Base-by-base conservation (phyloP, 2,888 invertebrate species). In the Ecliptopera silaceata region DNA sequence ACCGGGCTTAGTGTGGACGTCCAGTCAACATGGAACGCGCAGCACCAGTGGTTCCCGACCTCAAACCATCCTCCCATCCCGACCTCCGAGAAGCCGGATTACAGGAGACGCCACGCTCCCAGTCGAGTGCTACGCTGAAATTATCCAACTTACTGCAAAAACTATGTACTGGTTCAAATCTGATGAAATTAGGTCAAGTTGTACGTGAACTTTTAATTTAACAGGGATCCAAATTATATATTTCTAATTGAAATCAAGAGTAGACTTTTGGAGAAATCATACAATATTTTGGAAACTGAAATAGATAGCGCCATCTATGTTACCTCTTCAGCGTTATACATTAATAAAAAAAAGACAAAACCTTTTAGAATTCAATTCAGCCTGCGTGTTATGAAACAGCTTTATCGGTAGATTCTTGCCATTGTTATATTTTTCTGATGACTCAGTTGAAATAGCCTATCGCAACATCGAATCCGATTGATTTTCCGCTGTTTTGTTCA, bases 101-200 rank as follows among this genome's bases (percentile, higher is more conserved):
- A 98, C 97, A 98, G 97, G 96, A 97, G 97, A 92, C 95, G 97
- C 98, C 97, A 97, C 96, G 94, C 96, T 96, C 97, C 97, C 97
- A 95, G 97, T 90, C 90, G 87, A 84, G 32, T 2, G 3, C 0
- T 0, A 0, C 0, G 15, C 0, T 46, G 53, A 87, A 88, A 73
- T 78, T 68, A 43, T 15, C 48, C 46, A n/a, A 43, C 5, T 51
- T 56, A 2, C 29, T 26, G 32, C 5, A 2, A 49, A 59, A 60
- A 43, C 32, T 4, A 12, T 18, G 17, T 54, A 26, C 54, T 18
- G 26, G 6, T 78, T 81, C 82, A 46, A 72, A 74, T 46, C 72
- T 8, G 1, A 0, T 5, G 0, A 41, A 34, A 31, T 26, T 42
- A 15, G 32, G 22, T 22, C 13, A 18, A 13, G 8, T 32, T 5